These are phyloP conservation scores for Chamaetylas fuelleborni DNA, from an alignment of 2,113 vertebrate species.

Conservation along the genomic window DNA sequence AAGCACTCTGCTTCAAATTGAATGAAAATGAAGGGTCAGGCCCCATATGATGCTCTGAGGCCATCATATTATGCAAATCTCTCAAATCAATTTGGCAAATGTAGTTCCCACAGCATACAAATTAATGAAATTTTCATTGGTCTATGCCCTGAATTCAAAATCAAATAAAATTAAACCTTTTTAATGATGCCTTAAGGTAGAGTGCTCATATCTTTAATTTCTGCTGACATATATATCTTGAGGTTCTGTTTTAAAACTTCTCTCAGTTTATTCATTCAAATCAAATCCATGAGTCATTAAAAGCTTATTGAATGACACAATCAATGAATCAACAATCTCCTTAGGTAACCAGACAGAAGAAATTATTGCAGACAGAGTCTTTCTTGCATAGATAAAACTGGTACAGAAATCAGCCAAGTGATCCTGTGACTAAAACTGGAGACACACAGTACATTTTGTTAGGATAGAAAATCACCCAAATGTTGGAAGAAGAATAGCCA, in stretches of 20 bases:
- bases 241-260: neutral
- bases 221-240: conserved; percentile 9
- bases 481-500: neutral
- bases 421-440: conserved; percentile 10
- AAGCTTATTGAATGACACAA: neutral
- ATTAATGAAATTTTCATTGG: conserved; percentile 46
- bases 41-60: neutral
- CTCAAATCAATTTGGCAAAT: neutral
- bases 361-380: neutral
- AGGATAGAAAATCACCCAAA: neutral
- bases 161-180: conserved; percentile 37
- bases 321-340: neutral
- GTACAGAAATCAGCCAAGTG: neutral
- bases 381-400: neutral
- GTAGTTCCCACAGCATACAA: conserved; percentile 1
- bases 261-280: conserved; percentile 20
- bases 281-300: neutral
- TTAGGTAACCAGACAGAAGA: conserved; percentile 1
- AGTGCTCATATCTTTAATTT: conserved; percentile 29
- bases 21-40: neutral
- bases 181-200: neutral
- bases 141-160: conserved; percentile 21
- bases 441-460: neutral
- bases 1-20: neutral
- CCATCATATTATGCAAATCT: conserved; percentile 12